Evolutionary conservation across 2,113 vertebrate genomes (phyloP).

Genomic region (Egretta garzetta): DNA sequence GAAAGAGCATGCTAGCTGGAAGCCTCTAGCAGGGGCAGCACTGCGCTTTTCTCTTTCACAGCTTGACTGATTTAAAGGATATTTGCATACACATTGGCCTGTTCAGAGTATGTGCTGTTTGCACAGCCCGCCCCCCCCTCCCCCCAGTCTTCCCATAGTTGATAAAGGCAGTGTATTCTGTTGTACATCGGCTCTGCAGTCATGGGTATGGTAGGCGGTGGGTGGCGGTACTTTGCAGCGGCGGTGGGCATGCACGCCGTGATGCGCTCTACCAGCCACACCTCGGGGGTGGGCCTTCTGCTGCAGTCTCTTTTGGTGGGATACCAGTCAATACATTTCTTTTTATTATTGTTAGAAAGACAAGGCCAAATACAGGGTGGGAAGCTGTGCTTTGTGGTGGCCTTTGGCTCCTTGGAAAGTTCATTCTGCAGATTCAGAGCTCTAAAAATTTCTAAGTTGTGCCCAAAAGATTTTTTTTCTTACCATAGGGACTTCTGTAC

Average conservation of each 20-base stretch:
- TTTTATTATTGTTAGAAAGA: not conserved
- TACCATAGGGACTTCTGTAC: not conserved
- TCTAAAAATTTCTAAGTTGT: not conserved
- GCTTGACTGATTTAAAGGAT: not conserved
- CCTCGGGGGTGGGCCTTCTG: not conserved
- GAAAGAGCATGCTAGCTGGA: not conserved
- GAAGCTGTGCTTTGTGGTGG: not conserved
- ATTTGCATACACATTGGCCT: not conserved
- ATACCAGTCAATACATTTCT: not conserved
- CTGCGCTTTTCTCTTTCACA: not conserved
- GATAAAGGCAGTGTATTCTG: not conserved
- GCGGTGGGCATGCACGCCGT: too few relatives aligned
- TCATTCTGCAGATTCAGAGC: not conserved
- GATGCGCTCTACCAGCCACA: not conserved
- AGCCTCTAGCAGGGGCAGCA: not conserved
- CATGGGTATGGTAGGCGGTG: too few relatives aligned
- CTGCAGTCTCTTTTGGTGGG: not conserved
- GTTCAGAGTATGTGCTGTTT: not conserved
- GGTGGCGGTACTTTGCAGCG: fast-evolving
- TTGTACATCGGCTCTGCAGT: not conserved
- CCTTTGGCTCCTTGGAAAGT: not conserved
- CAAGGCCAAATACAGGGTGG: not conserved
- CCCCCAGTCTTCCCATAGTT: not conserved
- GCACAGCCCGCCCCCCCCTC: not conserved
- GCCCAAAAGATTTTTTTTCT: not conserved